A percentile compares a stretch with the other conserved stretches of the same genome.
These are phyloP conservation scores for Ooceraea biroi DNA, from an alignment of 1,140 invertebrate genomes.

Conservation along the genomic window DNA sequence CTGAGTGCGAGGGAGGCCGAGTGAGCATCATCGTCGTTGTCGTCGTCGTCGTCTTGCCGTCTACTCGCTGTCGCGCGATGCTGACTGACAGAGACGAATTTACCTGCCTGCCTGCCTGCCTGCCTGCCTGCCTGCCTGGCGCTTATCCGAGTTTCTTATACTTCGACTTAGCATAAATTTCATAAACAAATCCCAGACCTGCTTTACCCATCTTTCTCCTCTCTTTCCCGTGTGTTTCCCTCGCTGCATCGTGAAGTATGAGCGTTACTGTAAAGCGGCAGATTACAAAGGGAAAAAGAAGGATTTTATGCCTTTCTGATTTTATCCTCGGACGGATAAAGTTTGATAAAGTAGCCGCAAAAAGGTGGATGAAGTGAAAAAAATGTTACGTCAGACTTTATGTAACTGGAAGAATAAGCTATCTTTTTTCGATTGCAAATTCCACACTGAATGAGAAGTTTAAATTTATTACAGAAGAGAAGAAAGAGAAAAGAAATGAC, in stretches of 20 bases:
- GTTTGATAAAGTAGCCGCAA: constrained; percentile 13
- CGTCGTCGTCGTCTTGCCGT: constrained; percentile 17
- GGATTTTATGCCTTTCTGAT: constrained; percentile 40
- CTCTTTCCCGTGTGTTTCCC: background rate
- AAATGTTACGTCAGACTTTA: background rate
- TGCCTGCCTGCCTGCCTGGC: constrained; percentile 23
- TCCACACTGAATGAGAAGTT: background rate
- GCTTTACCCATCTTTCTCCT: constrained; percentile 16
- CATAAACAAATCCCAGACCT: constrained; percentile 55
- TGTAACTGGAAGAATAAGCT: background rate
- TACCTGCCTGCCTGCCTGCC: constrained; percentile 34
- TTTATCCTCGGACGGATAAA: background rate
- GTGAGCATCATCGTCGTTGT: background rate
- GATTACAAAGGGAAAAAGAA: constrained; percentile 33
- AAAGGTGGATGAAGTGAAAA: background rate
- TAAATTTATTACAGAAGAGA: background rate
- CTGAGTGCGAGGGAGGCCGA: constrained; percentile 10
- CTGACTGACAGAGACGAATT: constrained; percentile 59
- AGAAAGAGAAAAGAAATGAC: background rate
- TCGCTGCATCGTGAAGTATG: constrained; percentile 29
- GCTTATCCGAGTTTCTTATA: constrained; percentile 55
- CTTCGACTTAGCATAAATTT: constrained; percentile 57
- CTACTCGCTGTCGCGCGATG: no score
- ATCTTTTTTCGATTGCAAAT: background rate
- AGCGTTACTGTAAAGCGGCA: constrained; percentile 22